A percentile compares a stretch with the other conserved stretches of the same genome.
These are phyloP conservation scores for Pantelozetes paolii DNA, from an alignment of 2,888 invertebrate genomes.

Conservation along the genomic window DNA sequence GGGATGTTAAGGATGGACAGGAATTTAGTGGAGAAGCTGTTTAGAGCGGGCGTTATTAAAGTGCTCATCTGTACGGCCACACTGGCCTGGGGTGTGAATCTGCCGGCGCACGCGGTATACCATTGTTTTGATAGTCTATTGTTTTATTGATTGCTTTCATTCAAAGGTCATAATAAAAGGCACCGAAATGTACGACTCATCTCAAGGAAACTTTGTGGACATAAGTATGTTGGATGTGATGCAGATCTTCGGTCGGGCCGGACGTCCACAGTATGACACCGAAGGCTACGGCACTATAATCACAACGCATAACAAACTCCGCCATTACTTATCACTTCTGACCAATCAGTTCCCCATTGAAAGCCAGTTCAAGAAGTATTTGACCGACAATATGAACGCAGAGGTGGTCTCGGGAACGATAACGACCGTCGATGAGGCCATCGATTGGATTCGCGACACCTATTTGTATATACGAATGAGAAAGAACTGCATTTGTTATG, in stretches of 20 bases:
- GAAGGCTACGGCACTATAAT: conserved; percentile 93
- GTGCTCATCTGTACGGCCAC: conserved; percentile 94
- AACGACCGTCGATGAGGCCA: conserved; percentile 88
- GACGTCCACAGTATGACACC: conserved; percentile 93
- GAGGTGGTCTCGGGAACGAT: conserved; percentile 96
- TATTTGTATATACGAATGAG: conserved; percentile 91
- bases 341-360: conserved; percentile 98
- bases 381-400: conserved; percentile 96
- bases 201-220: conserved; percentile 87
- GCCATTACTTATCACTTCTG: conserved; percentile 85
- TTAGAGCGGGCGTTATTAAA: conserved; percentile 77
- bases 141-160: not conserved
- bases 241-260: conserved; percentile 97
- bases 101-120: conserved; percentile 86
- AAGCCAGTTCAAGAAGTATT: conserved; percentile 83
- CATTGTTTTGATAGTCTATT: too few relatives aligned
- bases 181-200: conserved; percentile 95
- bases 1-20: conserved; percentile 86
- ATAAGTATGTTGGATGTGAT: conserved; percentile 93
- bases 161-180: conserved; percentile 60
- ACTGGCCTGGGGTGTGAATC: conserved; percentile 98
- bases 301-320: conserved; percentile 82
- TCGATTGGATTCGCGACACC: conserved; percentile 96
- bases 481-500: conserved; percentile 78
- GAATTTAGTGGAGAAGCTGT: conserved; percentile 81